Conservation (phyloP, 1,140 invertebrate genomes). For the Berghia stephanieae region DNA sequence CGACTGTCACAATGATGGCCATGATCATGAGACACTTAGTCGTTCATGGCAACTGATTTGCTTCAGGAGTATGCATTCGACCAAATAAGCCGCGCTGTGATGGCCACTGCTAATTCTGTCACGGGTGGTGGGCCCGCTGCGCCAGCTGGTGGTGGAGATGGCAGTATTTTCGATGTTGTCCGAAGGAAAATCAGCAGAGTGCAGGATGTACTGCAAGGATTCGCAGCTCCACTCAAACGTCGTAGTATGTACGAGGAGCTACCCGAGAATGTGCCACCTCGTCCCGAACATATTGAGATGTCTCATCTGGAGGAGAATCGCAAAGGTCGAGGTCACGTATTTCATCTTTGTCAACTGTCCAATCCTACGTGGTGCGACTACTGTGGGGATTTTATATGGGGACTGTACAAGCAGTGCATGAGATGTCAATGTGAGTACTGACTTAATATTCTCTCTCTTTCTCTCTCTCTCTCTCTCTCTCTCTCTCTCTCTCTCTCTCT, state of each 20-base stretch:
- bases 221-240: conserved; percentile 32
- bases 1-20: background rate
- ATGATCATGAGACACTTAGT: conserved; percentile 20
- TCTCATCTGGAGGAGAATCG: conserved; percentile 46
- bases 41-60: conserved; percentile 40
- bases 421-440: conserved; percentile 64
- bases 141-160: conserved; percentile 29
- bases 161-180: conserved; percentile 23
- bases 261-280: conserved; percentile 33
- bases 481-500: conserved; percentile 16
- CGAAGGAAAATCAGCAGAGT: conserved; percentile 21
- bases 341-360: conserved; percentile 54
- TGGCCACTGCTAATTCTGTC: conserved; percentile 38
- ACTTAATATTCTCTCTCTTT: background rate
- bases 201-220: conserved; percentile 46
- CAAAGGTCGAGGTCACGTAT: conserved; percentile 57
- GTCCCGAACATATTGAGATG: conserved; percentile 57
- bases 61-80: conserved; percentile 38
- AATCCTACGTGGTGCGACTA: conserved; percentile 70
- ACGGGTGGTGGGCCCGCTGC: conserved; percentile 31
- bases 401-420: conserved; percentile 66
- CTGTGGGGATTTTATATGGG: conserved; percentile 71
- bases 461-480: conserved; percentile 14
- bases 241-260: conserved; percentile 32
- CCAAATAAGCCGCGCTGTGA: conserved; percentile 33